Conservation (phyloP, 1,140 invertebrate genomes). For the Homalodisca vitripennis region DNA sequence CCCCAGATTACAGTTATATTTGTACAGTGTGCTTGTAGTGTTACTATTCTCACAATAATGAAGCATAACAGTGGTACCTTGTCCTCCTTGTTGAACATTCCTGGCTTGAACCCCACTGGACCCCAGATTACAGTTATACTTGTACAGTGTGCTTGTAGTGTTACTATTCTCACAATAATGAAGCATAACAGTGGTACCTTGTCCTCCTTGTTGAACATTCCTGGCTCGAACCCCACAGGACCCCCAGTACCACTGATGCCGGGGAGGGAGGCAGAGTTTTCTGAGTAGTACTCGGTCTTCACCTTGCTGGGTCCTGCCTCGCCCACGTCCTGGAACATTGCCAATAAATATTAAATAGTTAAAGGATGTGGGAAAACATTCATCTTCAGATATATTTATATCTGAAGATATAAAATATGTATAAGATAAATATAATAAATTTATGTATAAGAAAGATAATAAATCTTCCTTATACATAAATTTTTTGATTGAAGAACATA, state of each 20-base stretch:
- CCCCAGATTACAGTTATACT: conserved; percentile 60
- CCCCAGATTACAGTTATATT: conserved; percentile 63
- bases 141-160: conserved; percentile 39
- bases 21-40: conserved; percentile 39
- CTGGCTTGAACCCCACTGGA: conserved; percentile 73
- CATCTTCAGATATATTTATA: too few species aligned
- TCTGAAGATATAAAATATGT: too few species aligned
- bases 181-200: neutral
- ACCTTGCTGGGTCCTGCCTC: conserved; percentile 43
- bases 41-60: neutral
- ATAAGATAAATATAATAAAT: too few species aligned
- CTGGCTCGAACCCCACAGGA: conserved; percentile 73
- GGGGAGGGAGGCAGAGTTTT: conserved; percentile 71
- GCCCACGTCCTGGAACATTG: neutral
- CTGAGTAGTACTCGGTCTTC: conserved; percentile 71
- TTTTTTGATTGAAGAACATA: too few species aligned
- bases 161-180: neutral
- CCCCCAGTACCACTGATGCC: conserved; percentile 60
- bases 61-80: neutral
- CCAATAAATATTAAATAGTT: conserved; percentile 15
- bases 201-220: conserved; percentile 66
- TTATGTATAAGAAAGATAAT: too few species aligned
- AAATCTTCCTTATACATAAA: too few species aligned
- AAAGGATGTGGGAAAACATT: neutral
- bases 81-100: conserved; percentile 74